These are phyloP conservation scores for Sinocyclocheilus anshuiensis DNA, from an alignment of 2,113 vertebrate species.

Conservation along the genomic window DNA sequence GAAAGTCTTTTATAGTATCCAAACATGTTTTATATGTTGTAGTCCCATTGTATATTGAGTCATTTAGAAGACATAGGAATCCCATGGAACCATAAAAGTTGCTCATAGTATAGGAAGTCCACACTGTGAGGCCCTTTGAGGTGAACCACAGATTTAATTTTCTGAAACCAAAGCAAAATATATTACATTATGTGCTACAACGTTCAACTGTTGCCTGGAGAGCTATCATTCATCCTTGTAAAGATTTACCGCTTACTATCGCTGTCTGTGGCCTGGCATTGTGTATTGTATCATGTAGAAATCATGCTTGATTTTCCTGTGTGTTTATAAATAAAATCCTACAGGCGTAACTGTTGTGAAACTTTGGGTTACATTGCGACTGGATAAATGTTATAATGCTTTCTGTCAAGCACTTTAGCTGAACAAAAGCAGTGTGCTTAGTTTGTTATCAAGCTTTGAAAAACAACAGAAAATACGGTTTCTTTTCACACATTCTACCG, in stretches of 20 bases:
- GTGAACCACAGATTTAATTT: conserved; percentile 53
- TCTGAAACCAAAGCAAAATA: conserved; percentile 51
- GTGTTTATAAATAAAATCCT: not conserved
- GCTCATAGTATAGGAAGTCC: conserved; percentile 18
- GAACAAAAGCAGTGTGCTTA: not conserved
- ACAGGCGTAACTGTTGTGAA: not conserved
- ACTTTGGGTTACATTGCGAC: not conserved
- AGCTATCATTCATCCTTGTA: conserved; percentile 45
- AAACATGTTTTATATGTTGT: not conserved
- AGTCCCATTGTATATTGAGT: not conserved
- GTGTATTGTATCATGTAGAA: not conserved
- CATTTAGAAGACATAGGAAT: conserved; percentile 3
- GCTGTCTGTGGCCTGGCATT: not conserved
- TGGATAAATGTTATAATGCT: not conserved
- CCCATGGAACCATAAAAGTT: conserved; percentile 15
- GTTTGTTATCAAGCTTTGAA: not conserved
- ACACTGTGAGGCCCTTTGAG: conserved; percentile 38
- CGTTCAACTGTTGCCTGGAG: conserved; percentile 41
- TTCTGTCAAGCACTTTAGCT: not conserved
- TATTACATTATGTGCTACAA: conserved; percentile 38
- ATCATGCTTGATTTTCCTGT: not conserved
- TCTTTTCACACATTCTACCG: conserved; percentile 2
- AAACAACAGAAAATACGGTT: not conserved
- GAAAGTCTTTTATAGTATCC: not conserved
- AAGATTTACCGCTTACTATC: conserved; percentile 42